phyloP scores from a whole-genome alignment of 2,113 vertebrate species.

The Oreotrochilus melanogaster region DNA sequence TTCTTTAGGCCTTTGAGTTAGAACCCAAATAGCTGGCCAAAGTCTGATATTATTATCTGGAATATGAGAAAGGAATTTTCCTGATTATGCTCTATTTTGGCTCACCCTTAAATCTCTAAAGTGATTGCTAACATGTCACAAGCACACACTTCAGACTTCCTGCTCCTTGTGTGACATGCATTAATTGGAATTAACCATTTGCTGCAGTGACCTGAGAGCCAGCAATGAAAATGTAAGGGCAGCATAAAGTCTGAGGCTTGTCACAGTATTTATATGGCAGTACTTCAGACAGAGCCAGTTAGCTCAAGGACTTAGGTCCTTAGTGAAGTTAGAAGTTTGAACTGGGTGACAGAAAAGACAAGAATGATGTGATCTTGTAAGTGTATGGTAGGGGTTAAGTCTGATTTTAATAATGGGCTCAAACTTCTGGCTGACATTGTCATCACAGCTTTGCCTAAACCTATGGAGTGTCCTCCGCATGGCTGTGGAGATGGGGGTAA shows the following conservation, averaged over 20 bases:
- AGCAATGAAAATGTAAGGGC: neutral
- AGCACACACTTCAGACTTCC: neutral
- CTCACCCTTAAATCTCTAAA: neutral
- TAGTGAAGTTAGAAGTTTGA: neutral
- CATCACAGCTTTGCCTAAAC: neutral
- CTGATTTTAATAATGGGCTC: neutral
- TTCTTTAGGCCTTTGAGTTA: neutral
- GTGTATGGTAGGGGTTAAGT: neutral
- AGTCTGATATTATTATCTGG: neutral
- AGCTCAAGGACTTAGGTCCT: neutral
- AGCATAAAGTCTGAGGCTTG: neutral
- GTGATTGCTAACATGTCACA: neutral
- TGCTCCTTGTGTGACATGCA: neutral
- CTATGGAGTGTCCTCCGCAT: neutral
- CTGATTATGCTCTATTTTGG: neutral
- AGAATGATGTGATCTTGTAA: neutral
- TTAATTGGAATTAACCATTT: neutral
- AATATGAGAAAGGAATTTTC: neutral
- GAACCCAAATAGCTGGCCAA: neutral
- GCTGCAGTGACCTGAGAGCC: neutral
- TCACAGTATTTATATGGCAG: neutral
- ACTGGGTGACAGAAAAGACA: neutral
- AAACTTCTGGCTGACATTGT: neutral
- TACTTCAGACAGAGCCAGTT: neutral
- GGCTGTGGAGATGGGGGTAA: neutral